phyloP scores from a whole-genome alignment of 1,140 invertebrate species.

The Calosoma granatense region DNA sequence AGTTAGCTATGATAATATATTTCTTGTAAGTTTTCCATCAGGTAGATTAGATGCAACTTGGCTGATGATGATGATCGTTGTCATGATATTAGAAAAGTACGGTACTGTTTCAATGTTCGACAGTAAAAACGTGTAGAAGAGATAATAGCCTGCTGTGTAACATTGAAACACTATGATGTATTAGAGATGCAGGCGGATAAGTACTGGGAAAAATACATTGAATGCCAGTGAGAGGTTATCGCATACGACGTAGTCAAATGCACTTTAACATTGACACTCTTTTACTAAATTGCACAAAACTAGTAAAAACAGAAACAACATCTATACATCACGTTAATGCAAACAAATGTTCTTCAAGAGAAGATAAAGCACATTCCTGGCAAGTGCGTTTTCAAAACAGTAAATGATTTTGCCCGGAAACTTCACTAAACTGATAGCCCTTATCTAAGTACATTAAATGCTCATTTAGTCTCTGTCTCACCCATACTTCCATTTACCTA shows the following conservation, averaged over 20 bases:
- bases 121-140: too few relatives aligned
- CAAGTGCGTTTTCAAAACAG: neutral
- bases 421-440: too few relatives aligned
- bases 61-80: too few relatives aligned
- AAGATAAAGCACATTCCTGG: neutral
- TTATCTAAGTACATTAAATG: neutral
- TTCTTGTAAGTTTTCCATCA: too few relatives aligned
- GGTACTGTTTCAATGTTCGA: too few relatives aligned
- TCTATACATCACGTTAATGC: neutral
- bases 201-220: neutral
- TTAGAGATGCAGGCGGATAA: neutral
- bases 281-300: neutral
- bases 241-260: neutral
- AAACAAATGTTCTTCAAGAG: neutral
- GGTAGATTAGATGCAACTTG: too few relatives aligned
- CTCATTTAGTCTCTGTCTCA: neutral
- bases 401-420: too few relatives aligned
- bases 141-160: neutral
- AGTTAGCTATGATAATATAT: too few relatives aligned
- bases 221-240: neutral
- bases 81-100: too few relatives aligned
- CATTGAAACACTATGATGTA: neutral
- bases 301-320: neutral
- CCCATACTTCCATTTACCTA: neutral
- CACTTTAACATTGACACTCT: slow-evolving; percentile 2